Percentiles rank a stretch among this genome's conserved stretches.
Evolutionary conservation across 2,888 invertebrate genomes (phyloP).

Genomic region (Coremacera marginata): DNA sequence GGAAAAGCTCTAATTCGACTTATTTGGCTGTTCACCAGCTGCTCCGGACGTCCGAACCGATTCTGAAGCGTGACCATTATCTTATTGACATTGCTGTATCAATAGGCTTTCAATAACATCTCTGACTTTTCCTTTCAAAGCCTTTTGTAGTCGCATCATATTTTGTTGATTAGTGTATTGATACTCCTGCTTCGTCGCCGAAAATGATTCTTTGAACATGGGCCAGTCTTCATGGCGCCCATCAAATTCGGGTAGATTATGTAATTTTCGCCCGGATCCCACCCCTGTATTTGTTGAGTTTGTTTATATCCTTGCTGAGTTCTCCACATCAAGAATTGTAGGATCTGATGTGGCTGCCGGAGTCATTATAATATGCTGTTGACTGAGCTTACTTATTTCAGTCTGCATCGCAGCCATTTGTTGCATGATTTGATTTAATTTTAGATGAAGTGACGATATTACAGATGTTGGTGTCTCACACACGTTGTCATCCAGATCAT

Average conservation of each 20-base stretch:
- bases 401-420: neutral
- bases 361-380: neutral
- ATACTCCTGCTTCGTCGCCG: constrained; percentile 27
- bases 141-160: constrained; percentile 24
- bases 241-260: neutral
- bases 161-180: constrained; percentile 18
- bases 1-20: neutral
- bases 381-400: neutral
- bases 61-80: neutral
- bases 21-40: constrained; percentile 11
- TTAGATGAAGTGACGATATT: neutral
- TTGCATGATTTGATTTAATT: neutral
- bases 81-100: neutral
- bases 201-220: neutral
- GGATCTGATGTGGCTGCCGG: no score
- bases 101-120: no score
- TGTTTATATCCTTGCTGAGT: neutral
- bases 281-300: neutral
- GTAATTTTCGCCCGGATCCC: neutral
- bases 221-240: constrained; percentile 14
- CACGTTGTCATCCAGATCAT: neutral
- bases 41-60: neutral
- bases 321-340: no score
- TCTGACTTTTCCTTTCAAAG: neutral
- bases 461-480: neutral